Evolutionary conservation across 2,797 vertebrate genomes (phyloP), one percentile per base, ranked within the genome.

Genomic region (Crenichthys baileyi): DNA sequence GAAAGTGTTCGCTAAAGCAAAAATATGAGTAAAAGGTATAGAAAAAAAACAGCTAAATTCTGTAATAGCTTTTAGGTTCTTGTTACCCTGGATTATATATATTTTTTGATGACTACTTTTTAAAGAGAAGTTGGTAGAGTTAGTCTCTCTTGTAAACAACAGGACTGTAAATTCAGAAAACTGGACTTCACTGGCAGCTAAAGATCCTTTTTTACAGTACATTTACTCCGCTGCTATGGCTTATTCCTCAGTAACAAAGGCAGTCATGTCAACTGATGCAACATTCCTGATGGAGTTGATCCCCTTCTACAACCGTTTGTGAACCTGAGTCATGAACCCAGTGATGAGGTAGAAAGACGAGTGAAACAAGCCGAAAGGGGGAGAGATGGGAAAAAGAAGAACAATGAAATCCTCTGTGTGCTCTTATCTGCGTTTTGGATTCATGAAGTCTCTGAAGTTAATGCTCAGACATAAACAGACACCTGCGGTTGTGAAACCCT

Each of bases 331-430:
- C 85, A 61, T 84, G 88, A 87, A 84, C 85, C 74, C 29, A 61
- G 88, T 91, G 85, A 91, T 76, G 86, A 90, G 85, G 74, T n/a
- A 70, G 76, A 70, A 81, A 79, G 56, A 72, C 78, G 73, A 80
- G 87, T 81, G 70, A 79, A 77, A 85, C 84, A 60, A 76, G 61
- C 55, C 73, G 50, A 79, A 51, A 73, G 72, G 72, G 70, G 82
- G 80, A 78, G 85, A 91, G 83, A 87, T 90, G 92, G 92, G 56
- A 88, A 83, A 85, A 88, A 77, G 67, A 82, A 85, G 90, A 94
- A 95, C 94, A 95, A 95, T 93, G 83, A 76, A 85, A 84, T 90
- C 82, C 93, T 95, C 90, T 94, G 75, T 95, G 87, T 78, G 79
- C 79, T 81, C 90, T 93, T 95, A 95, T 95, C 94, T 91, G 48